Evolutionary conservation across 1,140 invertebrate genomes (phyloP), one percentile per base, ranked within the genome.

Genomic region (Drosophila obscura): DNA sequence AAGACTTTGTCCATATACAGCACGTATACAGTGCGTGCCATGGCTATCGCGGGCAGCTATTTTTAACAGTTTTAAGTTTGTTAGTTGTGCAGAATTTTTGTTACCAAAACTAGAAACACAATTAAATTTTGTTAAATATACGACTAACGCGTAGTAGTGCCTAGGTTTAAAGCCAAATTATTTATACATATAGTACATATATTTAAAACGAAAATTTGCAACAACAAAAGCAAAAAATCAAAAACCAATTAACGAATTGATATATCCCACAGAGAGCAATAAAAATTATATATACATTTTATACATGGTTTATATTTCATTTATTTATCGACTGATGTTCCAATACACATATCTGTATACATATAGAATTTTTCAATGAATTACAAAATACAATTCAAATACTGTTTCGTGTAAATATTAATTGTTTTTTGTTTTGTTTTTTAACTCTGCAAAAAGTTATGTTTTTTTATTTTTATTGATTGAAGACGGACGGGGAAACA

Each of bases 141-240:
- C 35, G 11, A 39, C 4, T 39, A 39, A 39, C 35, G 35, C 35
- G 35, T 71, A 41, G 43, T 82, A 82, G 65, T 64, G 74, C 74
- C 68, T 82, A 78, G 79, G 64, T 78, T 81, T 81, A 81, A 81
- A 81, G 78, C 78, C 67, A 81, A 81, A 81, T 81, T 81, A 81
- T 81, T 81, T 81, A 81, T 81, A 81, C 60, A 52, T n/a, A 15
- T 5, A 48, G 45, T 35, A 28, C 15, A 51, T 15, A 26, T 39
- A 28, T 39, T 59, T 76, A 80, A 66, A 52, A 24, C 53, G 4
- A 0, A 24, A 24, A 24, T 24, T 24, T 4, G 22, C 26, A 22
- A 5, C 50, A 50, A 11, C 13, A 22, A 45, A 16, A 58, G 24
- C 6, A 28, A 28, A 35, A 35, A 31, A 11, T 9, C 35, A 13